Conservation (phyloP, 1,140 invertebrate species). For the Choristoneura fumiferana region DNA sequence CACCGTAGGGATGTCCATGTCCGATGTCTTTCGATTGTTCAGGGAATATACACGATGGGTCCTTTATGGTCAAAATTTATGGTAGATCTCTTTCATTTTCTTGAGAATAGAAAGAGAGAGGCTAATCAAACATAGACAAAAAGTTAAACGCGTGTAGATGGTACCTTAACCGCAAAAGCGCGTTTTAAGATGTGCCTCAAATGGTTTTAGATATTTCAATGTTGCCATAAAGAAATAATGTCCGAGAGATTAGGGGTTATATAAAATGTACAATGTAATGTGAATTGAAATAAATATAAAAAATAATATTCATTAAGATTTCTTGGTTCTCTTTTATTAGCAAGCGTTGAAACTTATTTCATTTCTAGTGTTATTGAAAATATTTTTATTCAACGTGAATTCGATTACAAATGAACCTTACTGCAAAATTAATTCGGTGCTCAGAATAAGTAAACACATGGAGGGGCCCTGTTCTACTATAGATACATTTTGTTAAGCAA, state of each 20-base stretch:
- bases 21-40: conserved; percentile 10
- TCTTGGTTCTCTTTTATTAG: too few species aligned
- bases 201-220: not conserved
- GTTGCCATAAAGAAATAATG: not conserved
- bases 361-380: too few species aligned
- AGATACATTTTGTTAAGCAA: too few species aligned
- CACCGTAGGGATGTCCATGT: conserved; percentile 57
- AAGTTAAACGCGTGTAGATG: not conserved
- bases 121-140: not conserved
- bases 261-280: too few species aligned
- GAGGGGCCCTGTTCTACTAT: too few species aligned
- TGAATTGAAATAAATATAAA: too few species aligned
- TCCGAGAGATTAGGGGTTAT: not conserved
- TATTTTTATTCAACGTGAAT: too few species aligned
- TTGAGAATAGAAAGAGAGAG: not conserved
- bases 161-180: not conserved
- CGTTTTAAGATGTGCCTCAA: not conserved
- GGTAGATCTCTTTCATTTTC: not conserved
- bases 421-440: too few species aligned
- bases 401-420: too few species aligned
- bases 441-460: too few species aligned
- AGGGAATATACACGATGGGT: not conserved
- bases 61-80: not conserved
- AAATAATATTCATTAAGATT: too few species aligned
- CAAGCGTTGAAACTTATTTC: too few species aligned